A percentile compares a stretch with the other conserved stretches of the same genome.
phyloP scores from a whole-genome alignment of 2,888 invertebrate genomes.

The Charanyca ferruginea region DNA sequence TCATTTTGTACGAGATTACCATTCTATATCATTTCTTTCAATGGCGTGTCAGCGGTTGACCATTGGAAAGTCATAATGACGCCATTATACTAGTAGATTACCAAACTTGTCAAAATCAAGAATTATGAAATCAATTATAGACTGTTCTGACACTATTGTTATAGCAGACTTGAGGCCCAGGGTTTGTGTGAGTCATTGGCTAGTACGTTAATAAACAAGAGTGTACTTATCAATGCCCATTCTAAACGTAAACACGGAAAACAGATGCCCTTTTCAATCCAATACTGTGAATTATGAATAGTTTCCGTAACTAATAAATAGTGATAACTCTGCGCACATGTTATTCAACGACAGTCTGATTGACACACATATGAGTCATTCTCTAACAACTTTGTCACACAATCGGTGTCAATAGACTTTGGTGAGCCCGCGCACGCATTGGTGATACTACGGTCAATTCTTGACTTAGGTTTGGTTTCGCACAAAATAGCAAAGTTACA shows the following conservation, averaged over 20 bases:
- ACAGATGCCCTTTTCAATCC: slow-evolving; percentile 37
- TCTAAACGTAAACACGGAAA: slow-evolving; percentile 35
- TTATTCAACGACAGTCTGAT: slow-evolving; percentile 38
- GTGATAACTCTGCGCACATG: slow-evolving; percentile 36
- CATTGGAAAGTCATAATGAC: too few species aligned
- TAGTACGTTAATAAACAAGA: slow-evolving; percentile 3
- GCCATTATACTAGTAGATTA: too few species aligned
- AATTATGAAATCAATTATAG: too few species aligned
- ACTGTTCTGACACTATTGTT: too few species aligned
- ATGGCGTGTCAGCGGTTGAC: too few species aligned
- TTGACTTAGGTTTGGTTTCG: slow-evolving; percentile 3
- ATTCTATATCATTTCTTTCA: too few species aligned
- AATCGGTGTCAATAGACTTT: slow-evolving; percentile 61
- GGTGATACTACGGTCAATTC: slow-evolving; percentile 23
- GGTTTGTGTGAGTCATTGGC: too few species aligned
- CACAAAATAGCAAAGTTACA: background rate
- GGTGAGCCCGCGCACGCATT: slow-evolving; percentile 38
- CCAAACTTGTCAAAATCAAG: too few species aligned
- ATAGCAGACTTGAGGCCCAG: too few species aligned
- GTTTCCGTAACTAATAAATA: slow-evolving; percentile 50
- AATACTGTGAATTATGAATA: slow-evolving; percentile 18
- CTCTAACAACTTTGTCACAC: slow-evolving; percentile 49
- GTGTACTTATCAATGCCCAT: slow-evolving; percentile 2
- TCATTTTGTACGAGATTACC: too few species aligned
- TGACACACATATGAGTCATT: slow-evolving; percentile 63